phyloP scores from a whole-genome alignment of 2,113 vertebrate genomes.

The Dicaeum eximium region DNA sequence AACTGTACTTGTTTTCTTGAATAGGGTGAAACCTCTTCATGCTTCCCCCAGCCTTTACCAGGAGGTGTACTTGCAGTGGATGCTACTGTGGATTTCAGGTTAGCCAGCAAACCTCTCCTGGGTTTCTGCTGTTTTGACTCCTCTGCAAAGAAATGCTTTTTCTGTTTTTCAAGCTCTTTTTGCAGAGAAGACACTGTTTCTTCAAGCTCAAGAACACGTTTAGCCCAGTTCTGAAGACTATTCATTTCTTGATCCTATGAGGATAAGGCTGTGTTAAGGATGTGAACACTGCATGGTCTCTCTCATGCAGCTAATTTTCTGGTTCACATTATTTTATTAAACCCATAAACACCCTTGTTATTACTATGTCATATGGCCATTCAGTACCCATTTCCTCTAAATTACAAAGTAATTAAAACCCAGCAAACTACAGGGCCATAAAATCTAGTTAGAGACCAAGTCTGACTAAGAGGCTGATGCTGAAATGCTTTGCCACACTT shows the following conservation, averaged over 20 bases:
- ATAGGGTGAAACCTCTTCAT: background rate
- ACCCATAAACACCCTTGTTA: background rate
- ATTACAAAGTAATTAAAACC: background rate
- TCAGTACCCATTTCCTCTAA: background rate
- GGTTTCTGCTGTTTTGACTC: slow-evolving; percentile 63
- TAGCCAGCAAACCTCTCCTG: slow-evolving; percentile 77
- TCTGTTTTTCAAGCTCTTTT: slow-evolving; percentile 55
- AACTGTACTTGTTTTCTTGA: slow-evolving; percentile 24
- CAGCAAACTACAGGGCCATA: background rate
- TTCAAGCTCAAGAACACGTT: slow-evolving; percentile 70
- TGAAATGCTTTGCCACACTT: background rate
- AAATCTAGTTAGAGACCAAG: background rate
- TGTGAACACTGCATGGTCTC: background rate
- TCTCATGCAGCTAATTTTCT: background rate
- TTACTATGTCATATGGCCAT: background rate
- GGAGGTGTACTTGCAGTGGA: slow-evolving; percentile 55
- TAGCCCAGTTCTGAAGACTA: slow-evolving; percentile 57
- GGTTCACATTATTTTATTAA: background rate
- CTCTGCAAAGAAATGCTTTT: slow-evolving; percentile 44
- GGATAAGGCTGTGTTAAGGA: background rate
- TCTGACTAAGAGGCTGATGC: background rate
- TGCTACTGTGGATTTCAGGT: slow-evolving; percentile 78
- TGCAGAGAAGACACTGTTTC: slow-evolving; percentile 68
- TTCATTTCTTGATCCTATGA: slow-evolving; percentile 60
- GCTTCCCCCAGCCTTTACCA: slow-evolving; percentile 62